Percentiles rank a stretch among this genome's conserved stretches.
phyloP scores from a whole-genome alignment of 2,113 vertebrate species.

The Caranx melampygus region DNA sequence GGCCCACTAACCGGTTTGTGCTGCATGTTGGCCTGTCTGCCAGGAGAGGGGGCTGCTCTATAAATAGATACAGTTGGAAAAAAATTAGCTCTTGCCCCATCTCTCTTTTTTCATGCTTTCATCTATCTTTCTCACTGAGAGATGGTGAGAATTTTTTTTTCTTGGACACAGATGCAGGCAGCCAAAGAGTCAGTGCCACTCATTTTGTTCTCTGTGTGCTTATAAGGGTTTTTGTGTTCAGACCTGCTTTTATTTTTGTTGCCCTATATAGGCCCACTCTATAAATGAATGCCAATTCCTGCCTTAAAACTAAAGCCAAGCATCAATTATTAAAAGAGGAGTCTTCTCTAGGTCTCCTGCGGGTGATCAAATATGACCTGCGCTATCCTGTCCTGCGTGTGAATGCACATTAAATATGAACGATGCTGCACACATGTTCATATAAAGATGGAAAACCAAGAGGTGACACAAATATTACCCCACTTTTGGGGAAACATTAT shows the following conservation, averaged over 20 bases:
- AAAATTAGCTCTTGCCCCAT: neutral
- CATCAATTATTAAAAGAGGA: conserved; percentile 76
- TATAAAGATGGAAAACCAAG: conserved; percentile 7
- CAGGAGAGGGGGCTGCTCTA: conserved; percentile 77
- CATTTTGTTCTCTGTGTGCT: neutral
- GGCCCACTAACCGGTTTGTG: conserved; percentile 19
- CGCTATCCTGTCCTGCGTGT: conserved; percentile 31
- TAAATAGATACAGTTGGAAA: conserved; percentile 47
- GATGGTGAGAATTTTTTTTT: neutral
- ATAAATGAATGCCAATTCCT: conserved; percentile 43
- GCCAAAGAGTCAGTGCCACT: neutral
- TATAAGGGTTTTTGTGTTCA: neutral
- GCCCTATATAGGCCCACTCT: conserved; percentile 30
- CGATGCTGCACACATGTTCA: conserved; percentile 26
- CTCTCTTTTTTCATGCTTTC: conserved; percentile 20
- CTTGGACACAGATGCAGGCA: neutral
- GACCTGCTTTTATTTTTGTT: conserved; percentile 18
- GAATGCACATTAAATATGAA: conserved; percentile 72
- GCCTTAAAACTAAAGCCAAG: conserved; percentile 62
- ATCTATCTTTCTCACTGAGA: conserved; percentile 16
- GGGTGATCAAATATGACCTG: conserved; percentile 73
- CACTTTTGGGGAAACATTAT: neutral
- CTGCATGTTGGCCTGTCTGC: conserved; percentile 52
- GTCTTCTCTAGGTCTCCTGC: conserved; percentile 59
- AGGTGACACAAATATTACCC: conserved; percentile 13